phyloP scores from a whole-genome alignment of 2,113 vertebrate species.

The Todiramphus chloris region DNA sequence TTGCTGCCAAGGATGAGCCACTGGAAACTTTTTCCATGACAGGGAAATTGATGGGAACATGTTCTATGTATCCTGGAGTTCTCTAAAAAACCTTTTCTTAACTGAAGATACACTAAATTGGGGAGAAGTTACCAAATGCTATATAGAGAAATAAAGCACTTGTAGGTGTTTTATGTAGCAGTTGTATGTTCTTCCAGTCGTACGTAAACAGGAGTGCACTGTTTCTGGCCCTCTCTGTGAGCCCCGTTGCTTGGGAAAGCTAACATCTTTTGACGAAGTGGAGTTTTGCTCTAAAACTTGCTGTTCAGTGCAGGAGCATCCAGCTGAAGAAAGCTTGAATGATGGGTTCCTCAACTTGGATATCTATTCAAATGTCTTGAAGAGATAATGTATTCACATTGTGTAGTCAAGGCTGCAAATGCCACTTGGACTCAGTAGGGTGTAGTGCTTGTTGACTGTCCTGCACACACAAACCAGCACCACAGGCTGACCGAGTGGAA shows the following conservation, averaged over 20 bases:
- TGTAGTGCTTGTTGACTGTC: neutral
- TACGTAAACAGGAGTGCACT: neutral
- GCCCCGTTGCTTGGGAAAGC: neutral
- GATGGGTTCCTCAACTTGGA: neutral
- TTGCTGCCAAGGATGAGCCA: neutral
- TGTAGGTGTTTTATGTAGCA: neutral
- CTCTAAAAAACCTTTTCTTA: neutral
- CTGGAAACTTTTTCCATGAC: neutral
- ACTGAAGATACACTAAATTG: neutral
- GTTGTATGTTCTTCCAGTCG: neutral
- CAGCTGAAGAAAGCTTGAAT: neutral
- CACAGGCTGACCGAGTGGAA: neutral
- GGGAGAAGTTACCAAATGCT: neutral
- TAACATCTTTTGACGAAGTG: neutral
- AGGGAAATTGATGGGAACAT: neutral
- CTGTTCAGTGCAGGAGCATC: neutral
- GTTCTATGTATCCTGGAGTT: neutral
- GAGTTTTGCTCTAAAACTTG: neutral
- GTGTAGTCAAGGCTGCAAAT: neutral
- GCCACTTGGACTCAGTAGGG: fast-evolving
- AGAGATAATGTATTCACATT: neutral
- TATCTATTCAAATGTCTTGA: neutral
- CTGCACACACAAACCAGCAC: neutral
- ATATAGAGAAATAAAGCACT: neutral
- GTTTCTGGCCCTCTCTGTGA: neutral